phyloP scores from a whole-genome alignment of 2,888 invertebrate species.

The Tetranychus piercei region DNA sequence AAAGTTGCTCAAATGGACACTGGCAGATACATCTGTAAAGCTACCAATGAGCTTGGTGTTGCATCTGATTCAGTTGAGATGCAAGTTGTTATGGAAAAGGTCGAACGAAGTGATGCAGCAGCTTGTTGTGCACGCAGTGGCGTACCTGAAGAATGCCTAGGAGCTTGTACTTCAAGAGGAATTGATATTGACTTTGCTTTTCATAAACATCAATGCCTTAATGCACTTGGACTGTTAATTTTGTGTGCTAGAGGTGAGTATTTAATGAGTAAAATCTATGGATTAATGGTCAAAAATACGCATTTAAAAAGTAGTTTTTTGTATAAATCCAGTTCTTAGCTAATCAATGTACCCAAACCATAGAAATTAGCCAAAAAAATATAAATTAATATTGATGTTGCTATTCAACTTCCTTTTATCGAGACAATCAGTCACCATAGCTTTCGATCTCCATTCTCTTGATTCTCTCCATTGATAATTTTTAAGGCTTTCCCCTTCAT shows the following conservation, averaged over 20 bases:
- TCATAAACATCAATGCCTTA: background rate
- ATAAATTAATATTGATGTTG: too few relatives aligned
- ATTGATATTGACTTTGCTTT: background rate
- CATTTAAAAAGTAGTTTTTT: too few relatives aligned
- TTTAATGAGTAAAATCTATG: too few relatives aligned
- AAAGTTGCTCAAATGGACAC: conserved; percentile 2
- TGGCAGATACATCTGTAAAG: conserved; percentile 7
- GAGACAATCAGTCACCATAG: too few relatives aligned
- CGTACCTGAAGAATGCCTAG: background rate
- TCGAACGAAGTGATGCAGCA: conserved; percentile 7
- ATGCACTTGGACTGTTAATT: background rate
- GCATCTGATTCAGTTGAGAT: conserved; percentile 4
- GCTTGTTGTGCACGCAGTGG: background rate
- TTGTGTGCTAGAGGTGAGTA: conserved; percentile 8
- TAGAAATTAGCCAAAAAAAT: too few relatives aligned
- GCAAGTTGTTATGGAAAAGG: conserved; percentile 7
- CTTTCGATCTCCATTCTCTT: too few relatives aligned
- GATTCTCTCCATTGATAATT: too few relatives aligned
- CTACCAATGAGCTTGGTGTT: background rate
- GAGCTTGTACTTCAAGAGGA: conserved; percentile 3
- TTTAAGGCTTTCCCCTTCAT: too few relatives aligned
- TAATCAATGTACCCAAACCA: too few relatives aligned
- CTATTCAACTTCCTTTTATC: too few relatives aligned
- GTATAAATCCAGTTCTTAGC: too few relatives aligned
- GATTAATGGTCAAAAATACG: too few relatives aligned